phyloP scores from a whole-genome alignment of 2,113 vertebrate genomes.

The Protobothrops mucrosquamatus region DNA sequence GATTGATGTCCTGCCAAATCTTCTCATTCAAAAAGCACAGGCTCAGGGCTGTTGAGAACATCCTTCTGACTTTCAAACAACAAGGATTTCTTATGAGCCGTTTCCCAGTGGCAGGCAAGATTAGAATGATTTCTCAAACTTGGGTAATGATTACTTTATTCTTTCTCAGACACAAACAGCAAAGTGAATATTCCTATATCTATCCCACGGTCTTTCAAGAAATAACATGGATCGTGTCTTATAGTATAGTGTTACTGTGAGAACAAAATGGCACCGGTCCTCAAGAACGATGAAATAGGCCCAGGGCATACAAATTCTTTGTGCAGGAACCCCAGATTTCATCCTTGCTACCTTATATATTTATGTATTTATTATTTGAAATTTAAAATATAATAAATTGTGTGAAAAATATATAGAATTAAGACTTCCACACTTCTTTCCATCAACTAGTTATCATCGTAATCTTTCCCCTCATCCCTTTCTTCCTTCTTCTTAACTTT shows the following conservation, averaged over 20 bases:
- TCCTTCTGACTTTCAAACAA: conserved; percentile 36
- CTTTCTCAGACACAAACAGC: conserved; percentile 35
- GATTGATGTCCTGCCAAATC: conserved; percentile 6
- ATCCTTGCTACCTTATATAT: neutral
- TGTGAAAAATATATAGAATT: neutral
- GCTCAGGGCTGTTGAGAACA: conserved; percentile 42
- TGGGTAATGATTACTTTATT: conserved; percentile 41
- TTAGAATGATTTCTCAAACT: conserved; percentile 24
- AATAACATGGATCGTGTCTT: neutral
- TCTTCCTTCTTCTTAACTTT: neutral
- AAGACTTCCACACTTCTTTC: neutral
- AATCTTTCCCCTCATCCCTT: neutral
- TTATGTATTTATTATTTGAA: neutral
- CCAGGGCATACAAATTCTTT: neutral
- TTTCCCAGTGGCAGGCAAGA: conserved; percentile 39
- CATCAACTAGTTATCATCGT: neutral
- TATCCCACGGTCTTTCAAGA: neutral
- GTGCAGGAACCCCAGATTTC: neutral
- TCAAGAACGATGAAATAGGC: neutral
- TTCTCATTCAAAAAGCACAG: neutral
- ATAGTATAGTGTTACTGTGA: neutral
- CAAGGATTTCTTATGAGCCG: conserved; percentile 25
- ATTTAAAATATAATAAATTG: neutral
- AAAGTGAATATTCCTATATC: neutral
- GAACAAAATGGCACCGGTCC: neutral